These are phyloP conservation scores for Mizuhopecten yessoensis DNA, from an alignment of 1,140 invertebrate species.

Conservation along the genomic window DNA sequence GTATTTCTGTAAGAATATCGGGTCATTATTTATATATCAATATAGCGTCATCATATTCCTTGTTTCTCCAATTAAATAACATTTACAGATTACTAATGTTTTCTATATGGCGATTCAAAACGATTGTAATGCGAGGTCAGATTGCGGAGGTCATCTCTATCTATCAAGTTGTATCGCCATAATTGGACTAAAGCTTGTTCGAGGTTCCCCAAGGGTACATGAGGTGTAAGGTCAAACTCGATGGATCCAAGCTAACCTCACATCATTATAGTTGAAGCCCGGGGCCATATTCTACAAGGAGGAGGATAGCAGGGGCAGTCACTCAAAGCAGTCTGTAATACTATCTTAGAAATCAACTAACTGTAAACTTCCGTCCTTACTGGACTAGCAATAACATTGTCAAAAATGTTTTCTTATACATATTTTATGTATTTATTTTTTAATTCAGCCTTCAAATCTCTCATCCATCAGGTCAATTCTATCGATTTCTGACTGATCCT, in stretches of 20 bases:
- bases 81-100: not conserved
- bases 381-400: too few relatives aligned
- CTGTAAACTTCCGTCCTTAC: not conserved
- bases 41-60: not conserved
- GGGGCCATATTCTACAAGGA: not conserved
- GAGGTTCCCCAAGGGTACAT: not conserved
- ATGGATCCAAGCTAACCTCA: not conserved
- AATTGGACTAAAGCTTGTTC: slow-evolving; percentile 16
- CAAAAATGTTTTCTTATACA: too few relatives aligned
- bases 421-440: too few relatives aligned
- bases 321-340: not conserved
- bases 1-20: too few relatives aligned
- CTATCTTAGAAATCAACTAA: not conserved
- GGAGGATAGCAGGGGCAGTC: not conserved
- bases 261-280: not conserved
- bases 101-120: not conserved
- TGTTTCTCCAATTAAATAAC: not conserved
- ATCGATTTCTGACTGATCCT: too few relatives aligned
- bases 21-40: too few relatives aligned
- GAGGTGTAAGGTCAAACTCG: slow-evolving; percentile 4
- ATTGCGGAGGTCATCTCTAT: not conserved
- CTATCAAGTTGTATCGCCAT: not conserved
- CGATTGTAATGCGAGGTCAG: not conserved
- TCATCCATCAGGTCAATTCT: too few relatives aligned
- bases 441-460: too few relatives aligned